Evolutionary conservation across 2,888 invertebrate genomes (phyloP).

Genomic region (Cheilosia vernalis): DNA sequence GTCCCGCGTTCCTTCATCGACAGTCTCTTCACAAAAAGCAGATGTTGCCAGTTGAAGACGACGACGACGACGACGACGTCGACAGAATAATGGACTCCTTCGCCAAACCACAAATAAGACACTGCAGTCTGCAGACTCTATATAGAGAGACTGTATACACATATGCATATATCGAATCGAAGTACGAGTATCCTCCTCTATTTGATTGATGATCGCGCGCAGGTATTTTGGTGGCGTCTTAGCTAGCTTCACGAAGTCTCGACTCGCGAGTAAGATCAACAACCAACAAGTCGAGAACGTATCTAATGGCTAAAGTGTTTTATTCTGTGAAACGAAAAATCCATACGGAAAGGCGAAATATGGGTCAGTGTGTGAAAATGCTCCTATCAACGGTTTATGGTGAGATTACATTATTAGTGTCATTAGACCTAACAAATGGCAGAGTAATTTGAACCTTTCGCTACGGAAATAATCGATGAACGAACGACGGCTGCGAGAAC

Average conservation of each 20-base stretch:
- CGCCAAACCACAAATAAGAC: slow-evolving; percentile 58
- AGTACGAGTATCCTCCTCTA: slow-evolving; percentile 24
- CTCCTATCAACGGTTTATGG: slow-evolving; percentile 66
- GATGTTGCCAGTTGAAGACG: slow-evolving; percentile 4
- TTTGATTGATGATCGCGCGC: slow-evolving; percentile 61
- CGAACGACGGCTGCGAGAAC: slow-evolving; percentile 30
- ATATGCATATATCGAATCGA: slow-evolving; percentile 1
- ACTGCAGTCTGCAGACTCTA: background rate
- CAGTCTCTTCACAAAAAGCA: slow-evolving; percentile 32
- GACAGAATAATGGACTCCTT: slow-evolving; percentile 65
- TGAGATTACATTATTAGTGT: slow-evolving; percentile 71
- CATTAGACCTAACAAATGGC: slow-evolving; percentile 67
- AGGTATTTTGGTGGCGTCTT: slow-evolving; percentile 61
- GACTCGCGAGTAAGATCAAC: background rate
- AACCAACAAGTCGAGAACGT: slow-evolving; percentile 21
- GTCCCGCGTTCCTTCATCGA: slow-evolving; percentile 51
- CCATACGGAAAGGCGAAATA: slow-evolving; percentile 51
- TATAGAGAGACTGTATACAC: too few relatives aligned
- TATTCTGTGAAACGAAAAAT: slow-evolving; percentile 28
- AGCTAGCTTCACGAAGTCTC: slow-evolving; percentile 2
- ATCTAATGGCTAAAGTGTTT: slow-evolving; percentile 29
- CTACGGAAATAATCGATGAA: slow-evolving; percentile 49
- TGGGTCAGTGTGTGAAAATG: slow-evolving; percentile 73
- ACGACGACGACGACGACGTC: background rate
- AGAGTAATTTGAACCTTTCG: slow-evolving; percentile 71